These are phyloP conservation scores for Gymnocypris eckloni DNA, from an alignment of 2,797 vertebrate species.

Conservation along the genomic window DNA sequence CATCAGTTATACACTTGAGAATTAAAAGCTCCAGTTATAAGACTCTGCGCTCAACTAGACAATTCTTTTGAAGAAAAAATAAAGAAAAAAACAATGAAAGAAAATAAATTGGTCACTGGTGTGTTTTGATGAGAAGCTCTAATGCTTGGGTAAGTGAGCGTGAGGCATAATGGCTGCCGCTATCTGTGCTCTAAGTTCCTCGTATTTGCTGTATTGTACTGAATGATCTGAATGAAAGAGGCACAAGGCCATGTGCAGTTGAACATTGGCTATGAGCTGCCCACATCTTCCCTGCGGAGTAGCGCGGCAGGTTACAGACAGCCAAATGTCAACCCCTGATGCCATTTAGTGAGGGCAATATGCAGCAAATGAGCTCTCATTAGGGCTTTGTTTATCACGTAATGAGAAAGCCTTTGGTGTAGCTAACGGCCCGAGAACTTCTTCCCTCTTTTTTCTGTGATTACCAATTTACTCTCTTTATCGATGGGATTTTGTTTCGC, in stretches of 20 bases:
- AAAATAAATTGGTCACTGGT: constrained; percentile 27
- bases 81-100: neutral
- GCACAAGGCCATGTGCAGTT: constrained; percentile 8
- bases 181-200: constrained; percentile 28
- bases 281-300: constrained; percentile 39
- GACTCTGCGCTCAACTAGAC: constrained; percentile 5
- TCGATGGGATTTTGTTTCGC: constrained; percentile 30
- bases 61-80: neutral
- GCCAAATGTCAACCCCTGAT: constrained; percentile 64
- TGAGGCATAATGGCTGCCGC: constrained; percentile 31
- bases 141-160: constrained; percentile 46
- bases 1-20: constrained; percentile 22
- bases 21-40: constrained; percentile 44
- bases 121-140: constrained; percentile 31
- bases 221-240: constrained; percentile 11
- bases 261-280: constrained; percentile 42
- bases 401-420: constrained; percentile 64
- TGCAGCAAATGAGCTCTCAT: constrained; percentile 73
- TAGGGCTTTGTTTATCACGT: constrained; percentile 70
- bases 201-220: constrained; percentile 25
- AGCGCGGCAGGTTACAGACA: constrained; percentile 54
- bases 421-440: constrained; percentile 53
- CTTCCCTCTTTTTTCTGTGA: constrained; percentile 42
- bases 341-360: constrained; percentile 62
- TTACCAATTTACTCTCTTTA: constrained; percentile 48